Evolutionary conservation across 2,888 invertebrate genomes (phyloP).

Genomic region (Folsomia manolachei): DNA sequence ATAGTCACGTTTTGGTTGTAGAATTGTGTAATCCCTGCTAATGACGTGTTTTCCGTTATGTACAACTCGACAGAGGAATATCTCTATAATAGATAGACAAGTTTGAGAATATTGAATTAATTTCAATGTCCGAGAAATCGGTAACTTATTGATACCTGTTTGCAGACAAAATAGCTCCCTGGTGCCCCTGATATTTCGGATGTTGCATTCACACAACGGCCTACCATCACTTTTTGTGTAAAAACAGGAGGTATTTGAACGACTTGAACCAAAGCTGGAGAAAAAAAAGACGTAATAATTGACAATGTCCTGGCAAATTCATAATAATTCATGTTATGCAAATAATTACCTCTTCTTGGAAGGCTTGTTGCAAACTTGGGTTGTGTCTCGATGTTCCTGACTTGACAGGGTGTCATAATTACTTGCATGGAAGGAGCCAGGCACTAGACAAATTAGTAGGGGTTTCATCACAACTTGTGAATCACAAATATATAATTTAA

Average conservation of each 20-base stretch:
- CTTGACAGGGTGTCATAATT: constrained; percentile 30
- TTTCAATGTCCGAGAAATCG: background rate
- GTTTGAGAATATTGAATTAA: background rate
- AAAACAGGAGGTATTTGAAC: constrained; percentile 36
- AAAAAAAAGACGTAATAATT: background rate
- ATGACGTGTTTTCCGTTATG: background rate
- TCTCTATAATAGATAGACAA: constrained; percentile 15
- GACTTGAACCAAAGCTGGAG: constrained; percentile 24
- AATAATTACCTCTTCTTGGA: constrained; percentile 26
- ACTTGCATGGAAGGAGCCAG: background rate
- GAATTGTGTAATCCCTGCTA: background rate
- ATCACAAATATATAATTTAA: background rate
- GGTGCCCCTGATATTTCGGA: background rate
- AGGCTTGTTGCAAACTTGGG: constrained; percentile 29
- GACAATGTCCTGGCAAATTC: background rate
- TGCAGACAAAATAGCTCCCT: constrained; percentile 27
- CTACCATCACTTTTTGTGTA: constrained; percentile 31
- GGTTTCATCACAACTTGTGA: background rate
- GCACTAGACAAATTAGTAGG: background rate
- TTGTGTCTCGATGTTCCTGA: constrained; percentile 26
- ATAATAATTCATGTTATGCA: background rate
- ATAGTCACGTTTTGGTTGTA: background rate
- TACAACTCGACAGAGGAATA: constrained; percentile 36
- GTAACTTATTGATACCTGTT: constrained; percentile 24
- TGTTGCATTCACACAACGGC: constrained; percentile 29